Base-by-base conservation (phyloP, 2,888 invertebrate species). In the Lymantria dispar region DNA sequence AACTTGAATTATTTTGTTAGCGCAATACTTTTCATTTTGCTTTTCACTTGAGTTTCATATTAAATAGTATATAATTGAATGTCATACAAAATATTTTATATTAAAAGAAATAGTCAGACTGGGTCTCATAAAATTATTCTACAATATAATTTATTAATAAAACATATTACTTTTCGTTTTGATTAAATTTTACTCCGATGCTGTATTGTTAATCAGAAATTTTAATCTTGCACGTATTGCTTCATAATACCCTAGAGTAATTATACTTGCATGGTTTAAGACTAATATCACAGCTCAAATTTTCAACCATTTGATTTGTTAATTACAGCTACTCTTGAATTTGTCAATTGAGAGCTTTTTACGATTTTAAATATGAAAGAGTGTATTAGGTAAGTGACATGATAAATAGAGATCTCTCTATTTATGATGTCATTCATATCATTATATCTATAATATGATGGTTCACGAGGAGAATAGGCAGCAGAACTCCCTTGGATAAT, bases 141-240 rank as follows among this genome's bases (percentile, higher is more conserved):
- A 38, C 29, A 56, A 57, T 54, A 52, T 40, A 11, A 49, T 58
- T 60, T 49, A 29, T 13, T 47, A 47, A 61, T 53, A 52, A 50
- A 54, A 52, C 44, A 43, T 33, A 14, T 45, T 13, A 47, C 47
- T 40, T 52, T 54, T 52, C 22, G 58, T 45, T 58, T 58, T 64
- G 50, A 64, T 61, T 52, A 56, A 63, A 49, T 50, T 56, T 47
- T 29, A 31, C 48, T 43, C 22, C 48, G 33, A 40, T 56, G 45
- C 53, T 61, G 42, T 64, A 64, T 52, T 54, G 44, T 60, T 66
- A 64, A 65, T 64, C 66, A 65, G 61, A 64, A 63, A 68, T 64
- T 66, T 64, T 68, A 64, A 72, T 69, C 61, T 49, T 12, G 43
- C 60, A 37, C 53, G 52, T 50, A 56, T 49, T 47, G 39, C 47